Conservation (phyloP, 1,140 invertebrate genomes). For the Papilio machaon region DNA sequence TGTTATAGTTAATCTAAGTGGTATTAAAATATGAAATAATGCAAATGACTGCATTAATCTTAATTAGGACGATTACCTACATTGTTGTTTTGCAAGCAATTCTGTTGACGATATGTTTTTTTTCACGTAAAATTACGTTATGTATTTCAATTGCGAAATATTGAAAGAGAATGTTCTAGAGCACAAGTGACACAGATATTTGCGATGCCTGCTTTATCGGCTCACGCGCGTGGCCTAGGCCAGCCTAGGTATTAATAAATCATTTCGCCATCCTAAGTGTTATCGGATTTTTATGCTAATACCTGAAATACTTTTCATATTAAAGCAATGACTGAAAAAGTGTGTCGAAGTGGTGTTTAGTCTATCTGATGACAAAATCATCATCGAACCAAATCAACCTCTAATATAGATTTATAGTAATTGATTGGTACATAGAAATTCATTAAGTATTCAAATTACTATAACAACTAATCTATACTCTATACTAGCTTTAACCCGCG, state of each 20-base stretch:
- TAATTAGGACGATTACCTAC: conserved; percentile 23
- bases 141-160: conserved; percentile 16
- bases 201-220: conserved; percentile 33
- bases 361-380: too few relatives aligned
- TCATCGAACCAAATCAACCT: not conserved
- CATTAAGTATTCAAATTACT: not conserved
- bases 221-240: not conserved
- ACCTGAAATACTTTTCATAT: not conserved
- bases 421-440: not conserved
- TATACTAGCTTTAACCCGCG: too few relatives aligned
- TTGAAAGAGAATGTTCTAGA: not conserved
- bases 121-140: not conserved
- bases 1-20: not conserved
- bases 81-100: not conserved
- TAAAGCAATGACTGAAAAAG: not conserved
- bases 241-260: conserved; percentile 27
- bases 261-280: conserved; percentile 22
- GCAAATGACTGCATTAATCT: conserved; percentile 15
- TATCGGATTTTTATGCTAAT: conserved; percentile 38
- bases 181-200: conserved; percentile 24
- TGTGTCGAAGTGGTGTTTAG: too few relatives aligned
- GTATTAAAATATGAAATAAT: conserved; percentile 7
- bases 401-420: not conserved
- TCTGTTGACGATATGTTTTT: conserved; percentile 6
- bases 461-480: not conserved